A percentile compares a stretch with the other conserved stretches of the same genome.
Conservation (phyloP, 1,140 invertebrate genomes). For the Nixonia krombeini region DNA sequence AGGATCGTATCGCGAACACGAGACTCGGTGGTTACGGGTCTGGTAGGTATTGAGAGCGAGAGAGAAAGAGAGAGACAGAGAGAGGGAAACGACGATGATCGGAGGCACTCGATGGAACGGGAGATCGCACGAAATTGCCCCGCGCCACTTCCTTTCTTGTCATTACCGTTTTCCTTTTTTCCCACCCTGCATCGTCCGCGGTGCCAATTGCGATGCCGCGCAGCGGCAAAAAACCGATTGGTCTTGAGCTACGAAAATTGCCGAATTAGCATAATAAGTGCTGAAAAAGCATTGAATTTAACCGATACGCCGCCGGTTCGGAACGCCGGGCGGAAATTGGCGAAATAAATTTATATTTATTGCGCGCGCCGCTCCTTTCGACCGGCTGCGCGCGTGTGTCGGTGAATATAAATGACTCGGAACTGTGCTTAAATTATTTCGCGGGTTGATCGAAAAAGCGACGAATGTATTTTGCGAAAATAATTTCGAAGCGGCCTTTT, state of each 20-base stretch:
- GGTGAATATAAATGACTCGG: no score
- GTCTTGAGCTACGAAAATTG: constrained; percentile 3
- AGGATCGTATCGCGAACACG: constrained; percentile 22
- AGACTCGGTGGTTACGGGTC: constrained; percentile 1
- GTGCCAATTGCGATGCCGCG: background rate
- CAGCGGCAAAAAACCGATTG: constrained; percentile 15
- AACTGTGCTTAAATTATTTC: no score
- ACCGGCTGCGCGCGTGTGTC: no score
- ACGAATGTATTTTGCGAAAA: no score
- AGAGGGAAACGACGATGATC: background rate
- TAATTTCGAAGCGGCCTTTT: no score
- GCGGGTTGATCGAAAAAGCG: no score
- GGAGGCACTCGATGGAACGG: background rate
- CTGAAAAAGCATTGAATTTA: background rate
- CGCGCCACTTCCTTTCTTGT: background rate
- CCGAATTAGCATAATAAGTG: background rate
- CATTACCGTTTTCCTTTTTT: background rate
- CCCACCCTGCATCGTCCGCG: background rate
- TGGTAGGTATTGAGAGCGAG: background rate
- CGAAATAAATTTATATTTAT: no score
- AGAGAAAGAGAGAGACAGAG: no score
- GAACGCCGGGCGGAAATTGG: no score
- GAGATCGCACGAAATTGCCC: background rate
- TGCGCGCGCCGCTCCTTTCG: no score
- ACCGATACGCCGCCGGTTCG: no score